These are phyloP conservation scores for Spondyliosoma cantharus DNA, from an alignment of 2,797 vertebrate genomes.

Conservation along the genomic window DNA sequence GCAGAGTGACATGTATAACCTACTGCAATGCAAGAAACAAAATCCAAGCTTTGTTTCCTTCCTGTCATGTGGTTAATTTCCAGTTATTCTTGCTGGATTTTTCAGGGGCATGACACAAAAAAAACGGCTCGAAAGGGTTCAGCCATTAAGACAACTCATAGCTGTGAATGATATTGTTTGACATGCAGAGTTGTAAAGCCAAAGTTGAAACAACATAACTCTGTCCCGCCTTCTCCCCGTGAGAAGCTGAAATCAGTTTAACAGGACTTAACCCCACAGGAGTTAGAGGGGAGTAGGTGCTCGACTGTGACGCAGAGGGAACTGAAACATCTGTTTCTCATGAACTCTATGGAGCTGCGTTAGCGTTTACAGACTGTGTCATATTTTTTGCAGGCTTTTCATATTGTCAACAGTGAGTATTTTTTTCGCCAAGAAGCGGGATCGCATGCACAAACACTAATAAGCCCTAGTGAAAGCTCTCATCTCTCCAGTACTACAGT, in stretches of 20 bases:
- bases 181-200: slow-evolving; percentile 79
- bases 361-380: slow-evolving; percentile 79
- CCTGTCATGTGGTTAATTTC: slow-evolving; percentile 63
- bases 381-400: slow-evolving; percentile 81
- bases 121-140: slow-evolving; percentile 63
- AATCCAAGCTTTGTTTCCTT: slow-evolving; percentile 79
- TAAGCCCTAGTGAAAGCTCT: slow-evolving; percentile 68
- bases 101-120: slow-evolving; percentile 83
- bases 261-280: slow-evolving; percentile 45
- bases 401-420: slow-evolving; percentile 76
- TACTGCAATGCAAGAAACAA: slow-evolving; percentile 80
- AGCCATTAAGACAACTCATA: slow-evolving; percentile 71
- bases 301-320: slow-evolving; percentile 58
- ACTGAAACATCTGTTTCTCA: slow-evolving; percentile 81
- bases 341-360: slow-evolving; percentile 67
- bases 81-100: slow-evolving; percentile 80
- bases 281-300: slow-evolving; percentile 49
- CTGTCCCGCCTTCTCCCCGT: slow-evolving; percentile 44
- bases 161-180: slow-evolving; percentile 74
- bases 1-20: slow-evolving; percentile 59
- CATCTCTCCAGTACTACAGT: slow-evolving; percentile 63
- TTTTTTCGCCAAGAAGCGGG: slow-evolving; percentile 71
- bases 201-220: slow-evolving; percentile 73
- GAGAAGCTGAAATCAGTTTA: slow-evolving; percentile 58
- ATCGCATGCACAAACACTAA: slow-evolving; percentile 75